Evolutionary conservation across 2,888 invertebrate genomes (phyloP), one percentile per base, ranked within the genome.

Genomic region (Plutella xylostella): DNA sequence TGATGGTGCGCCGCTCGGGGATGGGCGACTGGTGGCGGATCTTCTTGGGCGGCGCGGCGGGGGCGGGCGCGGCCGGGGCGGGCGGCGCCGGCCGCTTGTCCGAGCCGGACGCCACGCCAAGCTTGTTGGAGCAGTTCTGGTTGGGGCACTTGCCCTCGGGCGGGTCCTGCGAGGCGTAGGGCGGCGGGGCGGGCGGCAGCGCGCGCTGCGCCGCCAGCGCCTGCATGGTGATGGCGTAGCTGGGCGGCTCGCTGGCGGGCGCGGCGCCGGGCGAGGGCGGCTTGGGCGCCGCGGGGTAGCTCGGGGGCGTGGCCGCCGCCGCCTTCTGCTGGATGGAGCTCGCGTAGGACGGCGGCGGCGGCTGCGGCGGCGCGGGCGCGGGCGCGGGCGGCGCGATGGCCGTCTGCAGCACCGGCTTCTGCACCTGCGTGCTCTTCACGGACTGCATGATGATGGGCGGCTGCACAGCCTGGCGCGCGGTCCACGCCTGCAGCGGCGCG

Each of bases 401-500:
- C 14, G 96, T 97, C 77, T 97, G 97, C 52, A 97, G 82, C 21
- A 96, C 90, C 0, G 97, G 97, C 69, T 97, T 97, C 65, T 96
- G 96, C 31, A 96, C 96, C 73, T 96, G 96, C 15, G 96, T 96
- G 79, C 96, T 96, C 71, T 95, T 95, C 15, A 97, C 97, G 22
- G 96, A 94, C 70, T 97, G 96, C 96, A 97, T 97, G 51, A 97
- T 96, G 53, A 97, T 94, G 6, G 96, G 96, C 41, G 95, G 92
- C 63, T 96, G 96, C 17, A 95, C 93, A 31, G 94, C 91, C 70
- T 96, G 96, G 42, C 92, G 85, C 45, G 94, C 92, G 46, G 92
- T 91, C 90, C 95, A 93, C 39, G 93, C 92, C 67, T 91, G 91
- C 45, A 93, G 80, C 3, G 96, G 93, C 51, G 93, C 91, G 4